Base-by-base conservation (phyloP, 1,140 invertebrate species). In the Stegodyphus dumicola region DNA sequence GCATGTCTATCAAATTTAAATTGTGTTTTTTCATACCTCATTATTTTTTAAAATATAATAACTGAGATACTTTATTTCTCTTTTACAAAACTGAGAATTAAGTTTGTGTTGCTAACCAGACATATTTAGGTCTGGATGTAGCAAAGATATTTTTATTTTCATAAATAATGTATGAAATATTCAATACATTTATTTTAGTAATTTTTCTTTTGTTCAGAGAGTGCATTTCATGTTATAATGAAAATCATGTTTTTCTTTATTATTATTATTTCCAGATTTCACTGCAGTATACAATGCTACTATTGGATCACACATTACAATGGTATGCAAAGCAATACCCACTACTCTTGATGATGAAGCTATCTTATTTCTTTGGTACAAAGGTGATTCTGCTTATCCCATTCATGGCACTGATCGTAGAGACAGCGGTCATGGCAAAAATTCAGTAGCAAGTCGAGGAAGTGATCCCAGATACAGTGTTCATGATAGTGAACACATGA, bases 341-440 rank as follows among this genome's bases (percentile, higher is more conserved):
- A 18, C 80, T 2, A 33, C 60, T 15, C 17, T 69, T 2, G 65
- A 64, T 70, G 81, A 85, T 11, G 81, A 85, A 13, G 18, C 60
- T 2, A 56, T 85, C 7, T 15, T 85, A 7, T 64, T 85, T 6
- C 13, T 85, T 9, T 85, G 81, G 81, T 85, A 85, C 65, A 85
- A 85, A 49, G 81, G 81, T 54, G 81, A 85, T 15, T 76, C 73
- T n/a, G 81, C 81, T 15, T 85, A 77, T 18, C 81, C 81, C 7
- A 76, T 85, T 10, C 81, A 85, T 60, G 81, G 81, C 0, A 48
- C 77, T 5, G 81, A 85, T 51, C 33, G 80, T 2, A 83, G 80
- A 60, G 71, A 83, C 6, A 77, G 11, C 5, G 51, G 53, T 15
- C 64, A 60, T 10, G 66, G 18, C 1, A 76, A 48, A 17, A 10